These are phyloP conservation scores for Drosophila fungiperda DNA, from an alignment of 2,888 invertebrate genomes.

Conservation along the genomic window DNA sequence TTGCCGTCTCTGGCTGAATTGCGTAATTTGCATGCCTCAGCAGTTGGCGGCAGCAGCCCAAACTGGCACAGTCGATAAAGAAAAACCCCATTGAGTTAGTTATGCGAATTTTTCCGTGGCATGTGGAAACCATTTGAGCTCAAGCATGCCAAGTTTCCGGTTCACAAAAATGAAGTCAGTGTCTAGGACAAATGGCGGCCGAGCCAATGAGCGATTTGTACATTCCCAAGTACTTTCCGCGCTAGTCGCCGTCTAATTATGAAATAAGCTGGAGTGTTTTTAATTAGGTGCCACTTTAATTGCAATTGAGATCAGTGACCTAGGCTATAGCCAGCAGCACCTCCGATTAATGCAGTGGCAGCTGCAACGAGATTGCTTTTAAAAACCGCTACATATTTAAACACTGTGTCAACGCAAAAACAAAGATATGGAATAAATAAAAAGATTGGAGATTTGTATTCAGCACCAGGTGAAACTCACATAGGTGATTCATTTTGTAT, in stretches of 20 bases:
- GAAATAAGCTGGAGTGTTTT: slow-evolving; percentile 28
- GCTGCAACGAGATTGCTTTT: slow-evolving; percentile 26
- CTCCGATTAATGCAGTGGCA: slow-evolving; percentile 3
- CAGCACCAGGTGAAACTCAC: background rate
- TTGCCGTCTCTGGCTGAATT: slow-evolving; percentile 48
- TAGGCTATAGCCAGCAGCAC: slow-evolving; percentile 6
- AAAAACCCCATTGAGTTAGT: slow-evolving; percentile 49
- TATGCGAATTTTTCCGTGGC: slow-evolving; percentile 68
- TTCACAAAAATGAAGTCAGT: slow-evolving; percentile 69
- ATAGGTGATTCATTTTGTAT: background rate
- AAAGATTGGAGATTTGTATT: background rate
- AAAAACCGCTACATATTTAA: slow-evolving; percentile 2
- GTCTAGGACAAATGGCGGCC: slow-evolving; percentile 71
- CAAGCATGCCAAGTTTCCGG: slow-evolving; percentile 64
- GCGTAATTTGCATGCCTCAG: slow-evolving; percentile 76
- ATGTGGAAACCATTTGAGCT: slow-evolving; percentile 62
- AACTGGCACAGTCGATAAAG: slow-evolving; percentile 43
- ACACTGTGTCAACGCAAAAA: background rate
- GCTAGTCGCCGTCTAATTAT: slow-evolving; percentile 13
- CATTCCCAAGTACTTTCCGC: slow-evolving; percentile 40
- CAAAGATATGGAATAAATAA: background rate
- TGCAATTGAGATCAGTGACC: slow-evolving; percentile 48
- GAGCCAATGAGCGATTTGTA: slow-evolving; percentile 15
- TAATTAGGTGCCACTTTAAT: slow-evolving; percentile 58
- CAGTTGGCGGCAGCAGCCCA: slow-evolving; percentile 45